Evolutionary conservation across 1,140 invertebrate genomes (phyloP), one percentile per base, ranked within the genome.

Genomic region (Bombus soroeensis): DNA sequence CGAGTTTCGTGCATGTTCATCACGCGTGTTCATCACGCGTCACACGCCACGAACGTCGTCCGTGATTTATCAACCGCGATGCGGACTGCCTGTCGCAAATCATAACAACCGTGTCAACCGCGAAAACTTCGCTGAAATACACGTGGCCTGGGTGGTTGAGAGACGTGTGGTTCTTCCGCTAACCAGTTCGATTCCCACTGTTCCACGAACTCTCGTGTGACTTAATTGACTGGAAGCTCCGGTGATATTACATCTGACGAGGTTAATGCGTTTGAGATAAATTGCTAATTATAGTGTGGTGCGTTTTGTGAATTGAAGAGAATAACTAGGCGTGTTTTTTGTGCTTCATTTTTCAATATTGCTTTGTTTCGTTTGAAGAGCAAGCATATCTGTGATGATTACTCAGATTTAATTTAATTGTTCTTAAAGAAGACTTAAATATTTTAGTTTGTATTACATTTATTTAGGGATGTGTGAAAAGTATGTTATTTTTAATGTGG

Each of bases 51-150:
- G 62, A 70, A 59, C 28, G 72, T 47, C 32, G 79, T 32, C 37
- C 64, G 76, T 76, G 87, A 89, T 89, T 89, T 86, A 88, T 87
- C 72, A 75, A 83, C 81, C 68, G 80, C 80, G 47, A 66, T 39
- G 68, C 64, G 47, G 62, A 62, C 74, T 64, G 59, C 37, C 32
- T 59, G 75, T 34, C 64, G 78, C 87, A 76, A 83, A 83, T 89
- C 72, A 83, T 87, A 89, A 71, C 72, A 57, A 57, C 70, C 77
- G 68, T 85, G 83, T 81, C 83, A 85, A 85, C 78, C 78, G 78
- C 71, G 83, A 73, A 85, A 85, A 81, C 57, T 85, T 81, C 12
- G 43, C 5, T n/a, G 22, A 37, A 41, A 39, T 18, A 64, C 39
- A n/a, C 13, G 43, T 37, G 43, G 41, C 9, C 41, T n/a, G 47